Evolutionary conservation across 2,888 invertebrate species (phyloP), one percentile per base, ranked within the genome.

Genomic region (Lepidocyrtinus sp.): DNA sequence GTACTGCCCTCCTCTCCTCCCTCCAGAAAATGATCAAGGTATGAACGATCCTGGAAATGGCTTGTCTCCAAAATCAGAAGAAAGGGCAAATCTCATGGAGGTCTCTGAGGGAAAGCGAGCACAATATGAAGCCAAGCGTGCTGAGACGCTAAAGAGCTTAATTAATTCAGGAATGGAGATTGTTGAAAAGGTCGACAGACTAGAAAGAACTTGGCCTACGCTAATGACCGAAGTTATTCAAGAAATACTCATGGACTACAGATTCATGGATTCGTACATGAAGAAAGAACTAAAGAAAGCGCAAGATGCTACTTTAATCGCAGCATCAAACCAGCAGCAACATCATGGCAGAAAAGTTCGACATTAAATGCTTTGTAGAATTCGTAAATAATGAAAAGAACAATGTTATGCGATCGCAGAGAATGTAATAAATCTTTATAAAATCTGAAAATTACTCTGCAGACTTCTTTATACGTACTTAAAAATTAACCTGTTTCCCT

Each of bases 211-310:
- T 87, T 96, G 96, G 96, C 93, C 94, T 17, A 90, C 90, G 71
- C 92, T 96, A 87, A 90, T 96, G 85, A 90, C 93, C 63, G 94
- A 94, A 87, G 92, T 95, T 89, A 92, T 96, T 83, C 92, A 93
- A 87, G 93, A 94, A 85, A 93, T 94, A 15, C 89, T 96, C 79
- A 90, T 91, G 79, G 96, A 96, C 88, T 96, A 94, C 88, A 92
- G 93, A n/a, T 92, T 95, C 86, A 91, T 95, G 90, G 93, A 95
- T 88, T 89, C 91, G 75, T 96, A 96, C 88, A 93, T 95, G 89
- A 94, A 94, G 88, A 91, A 88, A 69, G 89, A 89, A 82, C 88
- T 88, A 70, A 88, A 88, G 62, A 86, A 86, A 15, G 65, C 85
- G 22, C 85, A 85, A 45, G 75, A 85, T 62, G 25, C 74, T 1